Evolutionary conservation across 2,888 invertebrate species (phyloP), one percentile per base, ranked within the genome.

Genomic region (Lysandra bellargus): DNA sequence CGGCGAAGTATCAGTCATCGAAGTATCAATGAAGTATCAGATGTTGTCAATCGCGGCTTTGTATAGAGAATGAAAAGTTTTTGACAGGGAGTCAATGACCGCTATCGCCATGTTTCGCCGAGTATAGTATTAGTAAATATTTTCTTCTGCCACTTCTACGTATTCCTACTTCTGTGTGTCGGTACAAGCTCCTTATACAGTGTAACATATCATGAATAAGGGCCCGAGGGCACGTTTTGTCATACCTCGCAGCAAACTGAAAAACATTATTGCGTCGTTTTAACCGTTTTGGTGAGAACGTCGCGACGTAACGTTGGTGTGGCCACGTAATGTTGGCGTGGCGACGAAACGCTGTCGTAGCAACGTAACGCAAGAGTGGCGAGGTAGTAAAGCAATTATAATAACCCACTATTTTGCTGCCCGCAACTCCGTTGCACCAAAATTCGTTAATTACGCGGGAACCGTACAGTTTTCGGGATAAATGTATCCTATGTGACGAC

Each of bases 141-240:
- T 57, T 57, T 17, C 57, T 4, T 69, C 4, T 5, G 69, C 14
- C 69, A 17, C 2, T 33, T 69, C 69, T 37, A 1, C 14, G 1
- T 37, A 69, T 14, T 14, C 64, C 30, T 30, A 23, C 30, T 1
- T 23, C 33, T 69, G 4, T 61, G 6, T n/a, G n/a, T n/a, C 14
- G 69, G 33, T 9, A 69, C 69, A 37, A 69, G 69, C 69, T 69
- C 69, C 33, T 69, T 4, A 69, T 37, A 69, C 69, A 69, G 69
- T 69, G 33, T 69, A 30, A 64, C 69, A 69, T 37, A 69, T 37
- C 69, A 37, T 69, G 33, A 33, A 69, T 14, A 4, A 33, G 5
- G 14, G 69, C 69, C 14, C 33, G 14, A 5, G 69, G 69, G 33
- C 30, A 3, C 30, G 69, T 69, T 69, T 69, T 33, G 14, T 69